Evolutionary conservation across 2,888 invertebrate species (phyloP), one percentile per base, ranked within the genome.

Genomic region (Sipha maydis): DNA sequence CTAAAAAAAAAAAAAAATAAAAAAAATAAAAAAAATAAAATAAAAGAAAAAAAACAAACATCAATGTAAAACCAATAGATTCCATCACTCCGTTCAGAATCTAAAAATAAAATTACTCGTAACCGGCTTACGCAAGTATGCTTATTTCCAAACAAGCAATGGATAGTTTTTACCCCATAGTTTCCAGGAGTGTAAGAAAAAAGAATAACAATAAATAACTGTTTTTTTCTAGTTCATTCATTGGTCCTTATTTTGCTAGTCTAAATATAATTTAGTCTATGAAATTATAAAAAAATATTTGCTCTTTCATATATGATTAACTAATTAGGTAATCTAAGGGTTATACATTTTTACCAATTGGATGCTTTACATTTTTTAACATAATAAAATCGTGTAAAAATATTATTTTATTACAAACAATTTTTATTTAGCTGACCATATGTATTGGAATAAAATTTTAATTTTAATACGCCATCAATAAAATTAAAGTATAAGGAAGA

Each of bases 71-170:
- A n/a, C n/a, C n/a, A n/a, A n/a, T n/a, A n/a, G n/a, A n/a, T n/a
- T n/a, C n/a, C n/a, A n/a, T n/a, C n/a, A n/a, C n/a, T n/a, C n/a
- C n/a, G n/a, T n/a, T n/a, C n/a, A n/a, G n/a, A n/a, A n/a, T n/a
- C n/a, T n/a, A n/a, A 73, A 73, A 56, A 56, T 73, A 34, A 73
- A 83, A 83, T 73, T 73, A 56, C 71, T 83, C 56, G 73, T 54
- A 54, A 34, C 83, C 71, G 31, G 17, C 48, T 28, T 41, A 38
- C 28, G 28, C 48, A 31, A 83, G 69, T 73, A 54, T 54, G 28
- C 31, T 83, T 31, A 69, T 83, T 83, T 83, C 69, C 21, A 83
- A 71, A n/a, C 9, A 67, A 19, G 19, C 41, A 14, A 78, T 54
- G 7, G n/a, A 9, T 82, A 28, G 67, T 69, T 82, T 31, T 48